These are phyloP conservation scores for Rotaria macrura DNA, from an alignment of 2,888 invertebrate species.

Conservation along the genomic window DNA sequence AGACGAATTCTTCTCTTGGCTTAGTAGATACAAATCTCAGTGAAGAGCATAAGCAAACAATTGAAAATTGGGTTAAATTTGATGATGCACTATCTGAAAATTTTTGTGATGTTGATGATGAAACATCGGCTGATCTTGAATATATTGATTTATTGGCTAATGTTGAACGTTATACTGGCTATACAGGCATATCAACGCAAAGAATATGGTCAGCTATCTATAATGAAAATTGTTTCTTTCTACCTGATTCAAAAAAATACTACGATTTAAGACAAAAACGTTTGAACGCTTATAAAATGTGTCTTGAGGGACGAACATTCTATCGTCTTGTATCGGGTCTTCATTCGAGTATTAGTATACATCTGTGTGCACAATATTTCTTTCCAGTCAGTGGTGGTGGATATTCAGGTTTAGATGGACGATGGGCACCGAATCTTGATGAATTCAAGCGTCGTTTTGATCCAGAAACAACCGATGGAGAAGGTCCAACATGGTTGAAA, in stretches of 20 bases:
- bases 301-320: slow-evolving; percentile 89
- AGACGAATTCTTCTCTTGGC: slow-evolving; percentile 10
- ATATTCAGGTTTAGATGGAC: slow-evolving; percentile 35
- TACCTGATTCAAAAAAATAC: slow-evolving; percentile 36
- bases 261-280: slow-evolving; percentile 15
- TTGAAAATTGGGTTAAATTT: slow-evolving; percentile 78
- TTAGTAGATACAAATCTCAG: slow-evolving; percentile 51
- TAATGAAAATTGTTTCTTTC: slow-evolving; percentile 89
- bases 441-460: slow-evolving; percentile 61
- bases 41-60: slow-evolving; percentile 72
- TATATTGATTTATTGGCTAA: slow-evolving; percentile 89
- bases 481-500: slow-evolving; percentile 81
- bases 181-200: slow-evolving; percentile 81
- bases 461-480: slow-evolving; percentile 70
- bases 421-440: slow-evolving; percentile 51
- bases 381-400: slow-evolving; percentile 52
- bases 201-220: slow-evolving; percentile 94
- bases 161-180: slow-evolving; percentile 93
- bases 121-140: slow-evolving; percentile 55
- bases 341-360: slow-evolving; percentile 92
- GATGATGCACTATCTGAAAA: slow-evolving; percentile 76
- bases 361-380: slow-evolving; percentile 79
- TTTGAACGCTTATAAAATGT: slow-evolving; percentile 47
- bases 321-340: slow-evolving; percentile 92
- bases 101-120: slow-evolving; percentile 74